phyloP scores from a whole-genome alignment of 1,140 invertebrate genomes.

The Drosophila burlai region DNA sequence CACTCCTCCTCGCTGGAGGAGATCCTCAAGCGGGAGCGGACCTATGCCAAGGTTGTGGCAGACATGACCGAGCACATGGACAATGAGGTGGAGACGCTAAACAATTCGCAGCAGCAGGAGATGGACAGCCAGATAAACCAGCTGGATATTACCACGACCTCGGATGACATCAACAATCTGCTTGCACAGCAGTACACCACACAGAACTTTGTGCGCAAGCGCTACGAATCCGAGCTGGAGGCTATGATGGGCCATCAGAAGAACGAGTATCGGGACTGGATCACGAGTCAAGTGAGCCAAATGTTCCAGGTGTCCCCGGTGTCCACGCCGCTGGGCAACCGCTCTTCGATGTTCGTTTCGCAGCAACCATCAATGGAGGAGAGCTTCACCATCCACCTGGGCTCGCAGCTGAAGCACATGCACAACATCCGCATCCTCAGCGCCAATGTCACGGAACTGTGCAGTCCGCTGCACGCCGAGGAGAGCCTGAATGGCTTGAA shows the following conservation, averaged over 20 bases:
- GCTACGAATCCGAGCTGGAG: slow-evolving; percentile 92
- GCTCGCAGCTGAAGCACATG: slow-evolving; percentile 99
- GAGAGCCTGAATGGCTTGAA: slow-evolving; percentile 88
- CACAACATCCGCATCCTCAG: slow-evolving; percentile 97
- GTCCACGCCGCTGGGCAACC: slow-evolving; percentile 79
- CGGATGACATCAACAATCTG: slow-evolving; percentile 91
- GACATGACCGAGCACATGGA: slow-evolving; percentile 89
- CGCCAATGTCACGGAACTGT: slow-evolving; percentile 94
- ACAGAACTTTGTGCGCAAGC: slow-evolving; percentile 90
- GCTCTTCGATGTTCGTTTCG: slow-evolving; percentile 84
- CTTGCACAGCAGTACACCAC: slow-evolving; percentile 89
- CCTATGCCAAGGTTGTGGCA: slow-evolving; percentile 90
- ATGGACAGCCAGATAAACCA: slow-evolving; percentile 83
- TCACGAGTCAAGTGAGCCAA: slow-evolving; percentile 86
- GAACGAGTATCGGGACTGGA: slow-evolving; percentile 93
- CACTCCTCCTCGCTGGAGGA: slow-evolving; percentile 92
- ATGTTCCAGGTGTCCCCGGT: slow-evolving; percentile 77
- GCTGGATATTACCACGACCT: slow-evolving; percentile 81
- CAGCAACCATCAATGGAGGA: slow-evolving; percentile 90
- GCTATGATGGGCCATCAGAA: slow-evolving; percentile 91
- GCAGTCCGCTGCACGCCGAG: slow-evolving; percentile 87
- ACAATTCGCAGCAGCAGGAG: slow-evolving; percentile 87
- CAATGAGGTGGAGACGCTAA: slow-evolving; percentile 88
- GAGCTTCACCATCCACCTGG: slow-evolving; percentile 98
- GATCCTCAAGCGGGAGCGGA: slow-evolving; percentile 92